Evolutionary conservation across 1,140 invertebrate species (phyloP).

Genomic region (Zaprionus ghesquierei): DNA sequence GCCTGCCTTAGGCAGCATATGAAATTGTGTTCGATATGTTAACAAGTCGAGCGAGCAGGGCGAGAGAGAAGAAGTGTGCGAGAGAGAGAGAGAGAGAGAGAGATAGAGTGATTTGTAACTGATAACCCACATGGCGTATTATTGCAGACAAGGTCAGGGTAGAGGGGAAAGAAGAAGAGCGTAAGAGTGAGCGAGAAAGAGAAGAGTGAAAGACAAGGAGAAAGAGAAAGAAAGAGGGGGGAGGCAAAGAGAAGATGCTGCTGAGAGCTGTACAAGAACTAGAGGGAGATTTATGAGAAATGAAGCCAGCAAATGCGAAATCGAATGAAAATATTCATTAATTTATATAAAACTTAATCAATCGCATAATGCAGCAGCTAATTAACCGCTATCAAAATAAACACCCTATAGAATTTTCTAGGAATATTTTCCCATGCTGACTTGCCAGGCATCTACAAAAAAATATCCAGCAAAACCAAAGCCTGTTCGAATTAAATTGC

Average conservation of each 20-base stretch:
- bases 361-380: not conserved
- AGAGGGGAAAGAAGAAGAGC: not conserved
- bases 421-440: not conserved
- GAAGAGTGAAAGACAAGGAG: no score
- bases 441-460: no score
- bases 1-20: conserved; percentile 30
- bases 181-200: not conserved
- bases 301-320: not conserved
- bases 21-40: conserved; percentile 61
- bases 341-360: not conserved
- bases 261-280: not conserved
- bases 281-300: not conserved
- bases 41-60: conserved; percentile 50
- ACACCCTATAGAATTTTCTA: not conserved
- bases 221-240: not conserved
- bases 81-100: conserved; percentile 13
- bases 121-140: conserved; percentile 61
- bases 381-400: not conserved
- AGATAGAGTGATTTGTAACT: conserved; percentile 13
- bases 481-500: no score
- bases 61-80: conserved; percentile 12
- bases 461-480: no score
- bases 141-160: not conserved
- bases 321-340: not conserved
- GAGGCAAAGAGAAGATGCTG: not conserved